Conservation (phyloP, 2,797 vertebrate genomes). For the Chiloscyllium punctatum region DNA sequence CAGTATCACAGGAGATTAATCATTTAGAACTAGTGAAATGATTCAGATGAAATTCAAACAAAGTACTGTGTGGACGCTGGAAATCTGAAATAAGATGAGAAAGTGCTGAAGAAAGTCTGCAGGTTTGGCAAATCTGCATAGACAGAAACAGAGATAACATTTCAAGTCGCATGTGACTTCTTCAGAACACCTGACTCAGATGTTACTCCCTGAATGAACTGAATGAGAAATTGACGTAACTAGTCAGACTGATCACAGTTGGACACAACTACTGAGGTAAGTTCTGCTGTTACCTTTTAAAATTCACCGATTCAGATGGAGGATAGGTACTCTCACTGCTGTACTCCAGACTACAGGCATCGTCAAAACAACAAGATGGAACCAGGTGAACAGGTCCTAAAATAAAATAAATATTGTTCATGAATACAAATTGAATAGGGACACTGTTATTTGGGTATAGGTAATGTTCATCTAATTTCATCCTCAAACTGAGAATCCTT, state of each 20-base stretch:
- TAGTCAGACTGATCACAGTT: background rate
- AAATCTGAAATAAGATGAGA: too few relatives aligned
- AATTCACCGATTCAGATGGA: constrained; percentile 65
- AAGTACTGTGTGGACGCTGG: too few relatives aligned
- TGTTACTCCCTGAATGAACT: too few relatives aligned
- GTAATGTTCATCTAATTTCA: background rate
- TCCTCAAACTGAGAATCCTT: background rate
- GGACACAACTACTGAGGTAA: background rate
- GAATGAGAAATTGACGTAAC: too few relatives aligned
- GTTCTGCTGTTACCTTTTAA: constrained; percentile 64
- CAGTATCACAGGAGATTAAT: too few relatives aligned
- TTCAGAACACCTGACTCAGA: too few relatives aligned
- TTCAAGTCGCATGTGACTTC: too few relatives aligned
- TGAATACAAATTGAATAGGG: background rate
- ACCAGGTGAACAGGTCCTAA: constrained; percentile 80
- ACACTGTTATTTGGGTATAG: background rate
- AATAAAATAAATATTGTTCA: constrained; percentile 35
- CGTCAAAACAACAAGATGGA: constrained; percentile 78
- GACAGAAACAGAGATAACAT: too few relatives aligned
- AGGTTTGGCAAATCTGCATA: too few relatives aligned
- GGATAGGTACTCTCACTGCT: constrained; percentile 61
- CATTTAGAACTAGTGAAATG: too few relatives aligned
- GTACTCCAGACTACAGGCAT: constrained; percentile 63
- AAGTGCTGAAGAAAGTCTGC: too few relatives aligned
- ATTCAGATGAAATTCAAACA: too few relatives aligned